Conservation (phyloP, 1,140 invertebrate genomes). For the Stratiolaelaps scimitus region DNA sequence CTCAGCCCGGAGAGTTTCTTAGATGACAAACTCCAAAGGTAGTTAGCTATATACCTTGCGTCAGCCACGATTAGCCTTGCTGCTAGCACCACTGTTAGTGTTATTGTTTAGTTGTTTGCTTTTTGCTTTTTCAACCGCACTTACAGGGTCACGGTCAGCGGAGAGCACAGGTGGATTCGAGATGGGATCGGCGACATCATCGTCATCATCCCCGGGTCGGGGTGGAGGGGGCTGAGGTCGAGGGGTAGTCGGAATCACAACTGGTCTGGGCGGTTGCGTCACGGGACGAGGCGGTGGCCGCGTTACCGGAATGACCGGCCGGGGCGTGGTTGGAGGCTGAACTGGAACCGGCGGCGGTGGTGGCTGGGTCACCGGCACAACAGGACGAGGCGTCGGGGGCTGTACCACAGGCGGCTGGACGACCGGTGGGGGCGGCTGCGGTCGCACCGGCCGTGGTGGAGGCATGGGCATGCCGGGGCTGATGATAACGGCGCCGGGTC, state of each 20-base stretch:
- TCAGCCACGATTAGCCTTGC: too few species aligned
- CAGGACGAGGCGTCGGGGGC: not conserved
- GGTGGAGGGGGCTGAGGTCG: not conserved
- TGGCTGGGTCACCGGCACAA: slow-evolving; percentile 2
- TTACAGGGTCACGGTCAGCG: slow-evolving; percentile 1
- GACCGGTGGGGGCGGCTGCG: not conserved
- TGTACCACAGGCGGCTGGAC: not conserved
- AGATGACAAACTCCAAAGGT: too few species aligned
- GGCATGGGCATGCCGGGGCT: not conserved
- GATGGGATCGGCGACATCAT: slow-evolving; percentile 21
- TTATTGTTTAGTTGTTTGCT: too few species aligned
- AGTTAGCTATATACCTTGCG: too few species aligned
- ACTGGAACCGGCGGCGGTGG: not conserved
- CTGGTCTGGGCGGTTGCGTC: not conserved
- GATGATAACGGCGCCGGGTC: not conserved
- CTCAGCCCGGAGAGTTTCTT: too few species aligned
- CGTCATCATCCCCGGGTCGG: slow-evolving; percentile 6
- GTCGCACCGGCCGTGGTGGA: not conserved
- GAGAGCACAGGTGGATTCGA: slow-evolving; percentile 19
- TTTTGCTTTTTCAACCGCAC: not conserved
- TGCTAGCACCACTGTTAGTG: too few species aligned
- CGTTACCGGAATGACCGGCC: not conserved
- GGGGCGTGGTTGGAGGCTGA: not conserved
- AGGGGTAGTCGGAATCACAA: not conserved
- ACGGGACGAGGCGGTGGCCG: not conserved